Conservation (phyloP, 2,113 vertebrate genomes). For the Sakesphorus luctuosus region DNA sequence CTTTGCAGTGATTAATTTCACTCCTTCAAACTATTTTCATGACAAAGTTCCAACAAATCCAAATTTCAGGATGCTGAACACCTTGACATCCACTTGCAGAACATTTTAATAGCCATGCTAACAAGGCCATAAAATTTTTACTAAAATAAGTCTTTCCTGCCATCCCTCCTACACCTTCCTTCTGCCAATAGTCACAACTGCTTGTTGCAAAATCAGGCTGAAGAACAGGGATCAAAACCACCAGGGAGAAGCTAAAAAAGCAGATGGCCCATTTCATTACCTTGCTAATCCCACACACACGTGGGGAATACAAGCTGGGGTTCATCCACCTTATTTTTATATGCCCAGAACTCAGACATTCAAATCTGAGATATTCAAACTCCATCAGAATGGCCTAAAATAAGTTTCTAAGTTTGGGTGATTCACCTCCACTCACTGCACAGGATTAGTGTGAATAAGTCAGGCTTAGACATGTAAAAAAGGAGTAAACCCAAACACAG, state of each 20-base stretch:
- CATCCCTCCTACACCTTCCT: neutral
- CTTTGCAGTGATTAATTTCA: neutral
- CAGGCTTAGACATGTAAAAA: neutral
- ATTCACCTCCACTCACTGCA: neutral
- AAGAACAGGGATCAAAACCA: neutral
- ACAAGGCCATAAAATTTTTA: neutral
- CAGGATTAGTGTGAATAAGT: neutral
- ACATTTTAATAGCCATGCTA: neutral
- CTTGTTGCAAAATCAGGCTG: neutral
- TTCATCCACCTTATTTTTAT: neutral
- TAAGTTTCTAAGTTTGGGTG: neutral
- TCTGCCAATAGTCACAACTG: neutral
- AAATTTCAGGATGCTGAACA: neutral
- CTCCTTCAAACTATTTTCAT: neutral
- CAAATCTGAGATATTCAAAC: neutral
- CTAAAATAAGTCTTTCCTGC: neutral
- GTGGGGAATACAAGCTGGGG: neutral
- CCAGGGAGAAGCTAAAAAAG: neutral
- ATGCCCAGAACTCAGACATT: neutral
- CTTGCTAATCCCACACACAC: neutral
- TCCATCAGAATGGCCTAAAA: neutral
- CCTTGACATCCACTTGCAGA: neutral
- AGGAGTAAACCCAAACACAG: neutral
- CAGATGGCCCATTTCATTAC: slow-evolving; percentile 5
- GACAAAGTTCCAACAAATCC: neutral